These are phyloP conservation scores for Heterohyrax brucei DNA, from an alignment of 2,797 vertebrate genomes.

Conservation along the genomic window DNA sequence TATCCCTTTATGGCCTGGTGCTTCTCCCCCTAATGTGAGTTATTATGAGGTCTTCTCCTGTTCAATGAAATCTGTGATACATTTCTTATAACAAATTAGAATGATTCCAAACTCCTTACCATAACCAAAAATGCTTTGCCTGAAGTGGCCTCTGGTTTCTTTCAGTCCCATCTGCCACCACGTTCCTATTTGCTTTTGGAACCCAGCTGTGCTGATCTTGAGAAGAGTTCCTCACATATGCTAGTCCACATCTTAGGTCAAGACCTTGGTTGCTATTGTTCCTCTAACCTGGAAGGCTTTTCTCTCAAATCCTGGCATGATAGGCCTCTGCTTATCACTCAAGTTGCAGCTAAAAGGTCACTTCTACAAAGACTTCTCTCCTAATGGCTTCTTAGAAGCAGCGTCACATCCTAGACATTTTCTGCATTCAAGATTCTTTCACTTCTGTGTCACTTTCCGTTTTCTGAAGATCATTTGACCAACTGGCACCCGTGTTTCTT, in stretches of 20 bases:
- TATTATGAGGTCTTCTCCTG: not conserved
- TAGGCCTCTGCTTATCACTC: not conserved
- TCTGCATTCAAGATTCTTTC: rapidly evolving
- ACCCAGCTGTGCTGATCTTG: not conserved
- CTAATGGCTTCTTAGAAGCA: not conserved
- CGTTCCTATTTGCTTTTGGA: not conserved
- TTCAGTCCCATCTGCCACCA: rapidly evolving
- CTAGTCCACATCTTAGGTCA: not conserved
- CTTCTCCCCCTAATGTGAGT: not conserved
- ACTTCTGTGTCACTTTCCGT: not conserved
- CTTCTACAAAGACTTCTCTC: not conserved
- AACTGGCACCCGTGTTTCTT: not conserved
- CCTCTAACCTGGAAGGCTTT: no score
- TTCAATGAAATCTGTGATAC: not conserved
- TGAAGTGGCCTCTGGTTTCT: no score
- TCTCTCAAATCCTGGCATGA: not conserved
- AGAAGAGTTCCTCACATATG: not conserved
- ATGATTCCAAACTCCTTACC: not conserved
- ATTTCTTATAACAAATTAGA: not conserved
- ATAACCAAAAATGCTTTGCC: not conserved
- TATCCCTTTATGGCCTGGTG: not conserved
- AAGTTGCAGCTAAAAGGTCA: not conserved
- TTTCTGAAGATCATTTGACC: not conserved
- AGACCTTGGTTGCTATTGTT: no score
- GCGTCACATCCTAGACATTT: rapidly evolving